Conservation (phyloP, 2,113 vertebrate genomes). For the Aptenodytes patagonicus region DNA sequence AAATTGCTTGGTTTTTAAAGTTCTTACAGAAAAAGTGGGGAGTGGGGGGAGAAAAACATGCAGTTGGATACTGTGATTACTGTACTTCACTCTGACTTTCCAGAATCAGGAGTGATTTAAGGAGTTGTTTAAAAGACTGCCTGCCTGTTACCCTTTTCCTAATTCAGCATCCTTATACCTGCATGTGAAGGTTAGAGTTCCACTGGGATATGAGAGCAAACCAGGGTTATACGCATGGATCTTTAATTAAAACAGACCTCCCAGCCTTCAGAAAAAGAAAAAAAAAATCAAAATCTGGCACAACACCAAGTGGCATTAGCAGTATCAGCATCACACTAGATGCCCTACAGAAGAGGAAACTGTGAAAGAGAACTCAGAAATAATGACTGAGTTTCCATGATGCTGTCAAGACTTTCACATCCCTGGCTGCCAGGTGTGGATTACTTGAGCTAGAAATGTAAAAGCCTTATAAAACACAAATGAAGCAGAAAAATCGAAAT, state of each 20-base stretch:
- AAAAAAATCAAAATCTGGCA: not conserved
- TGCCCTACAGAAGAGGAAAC: constrained; percentile 1
- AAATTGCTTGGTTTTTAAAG: not conserved
- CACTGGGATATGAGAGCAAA: not conserved
- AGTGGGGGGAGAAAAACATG: not conserved
- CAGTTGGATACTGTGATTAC: not conserved
- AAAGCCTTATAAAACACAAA: constrained; percentile 52
- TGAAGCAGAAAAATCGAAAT: not conserved
- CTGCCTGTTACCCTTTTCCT: not conserved
- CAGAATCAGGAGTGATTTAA: not conserved
- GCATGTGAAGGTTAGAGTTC: constrained; percentile 12
- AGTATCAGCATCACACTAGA: not conserved
- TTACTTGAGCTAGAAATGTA: constrained; percentile 51
- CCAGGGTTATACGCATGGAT: not conserved
- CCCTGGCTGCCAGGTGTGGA: constrained; percentile 23
- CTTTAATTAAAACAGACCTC: constrained; percentile 47
- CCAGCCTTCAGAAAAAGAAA: not conserved
- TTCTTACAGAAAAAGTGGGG: not conserved
- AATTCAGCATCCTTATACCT: not conserved
- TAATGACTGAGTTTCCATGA: constrained; percentile 51
- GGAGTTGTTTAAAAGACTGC: not conserved
- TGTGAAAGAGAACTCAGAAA: not conserved
- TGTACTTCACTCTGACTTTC: not conserved
- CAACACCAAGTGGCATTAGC: not conserved
- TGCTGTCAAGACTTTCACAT: constrained; percentile 38